A percentile compares a stretch with the other conserved stretches of the same genome.
phyloP scores from a whole-genome alignment of 37 sponge, comb jelly and placozoan species.

The Spongilla lacustris region DNA sequence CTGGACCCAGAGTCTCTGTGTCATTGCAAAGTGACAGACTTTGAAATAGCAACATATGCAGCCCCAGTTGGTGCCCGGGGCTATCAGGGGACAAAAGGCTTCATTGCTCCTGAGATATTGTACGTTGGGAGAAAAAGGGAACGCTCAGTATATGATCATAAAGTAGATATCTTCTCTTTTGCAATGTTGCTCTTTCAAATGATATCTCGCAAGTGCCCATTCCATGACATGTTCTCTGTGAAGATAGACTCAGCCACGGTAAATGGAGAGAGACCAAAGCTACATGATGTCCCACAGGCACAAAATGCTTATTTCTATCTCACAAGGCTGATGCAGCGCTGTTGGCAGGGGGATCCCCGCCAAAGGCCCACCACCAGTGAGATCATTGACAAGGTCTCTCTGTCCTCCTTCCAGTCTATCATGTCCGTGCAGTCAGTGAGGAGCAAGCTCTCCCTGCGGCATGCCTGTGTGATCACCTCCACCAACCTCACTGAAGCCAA shows the following conservation, averaged over 20 bases:
- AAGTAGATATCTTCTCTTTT: conserved; percentile 88
- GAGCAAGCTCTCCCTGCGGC: conserved; percentile 53
- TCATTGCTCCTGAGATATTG: conserved; percentile 89
- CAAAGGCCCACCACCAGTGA: conserved; percentile 53
- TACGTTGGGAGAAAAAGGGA: conserved; percentile 69
- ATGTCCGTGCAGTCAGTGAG: conserved; percentile 67
- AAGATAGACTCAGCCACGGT: conserved; percentile 62
- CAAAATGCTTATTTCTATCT: conserved; percentile 62
- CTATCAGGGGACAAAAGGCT: conserved; percentile 83
- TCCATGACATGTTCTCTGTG: conserved; percentile 39
- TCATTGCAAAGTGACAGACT: conserved; percentile 89
- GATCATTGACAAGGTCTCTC: conserved; percentile 37
- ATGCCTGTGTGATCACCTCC: conserved; percentile 54
- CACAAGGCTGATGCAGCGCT: conserved; percentile 73
- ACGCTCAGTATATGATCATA: conserved; percentile 76
- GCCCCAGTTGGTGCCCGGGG: conserved; percentile 78
- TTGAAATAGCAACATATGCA: conserved; percentile 78
- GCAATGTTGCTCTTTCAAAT: conserved; percentile 89
- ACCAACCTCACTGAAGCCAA: conserved; percentile 19
- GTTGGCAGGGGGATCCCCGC: conserved; percentile 83
- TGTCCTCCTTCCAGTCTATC: conserved; percentile 43
- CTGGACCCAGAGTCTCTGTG: conserved; percentile 72
- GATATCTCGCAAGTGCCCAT: conserved; percentile 79
- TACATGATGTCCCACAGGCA: conserved; percentile 63
- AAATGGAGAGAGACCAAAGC: conserved; percentile 64